These are phyloP conservation scores for Anas bahamensis DNA, from an alignment of 2,797 vertebrate species.

Conservation along the genomic window DNA sequence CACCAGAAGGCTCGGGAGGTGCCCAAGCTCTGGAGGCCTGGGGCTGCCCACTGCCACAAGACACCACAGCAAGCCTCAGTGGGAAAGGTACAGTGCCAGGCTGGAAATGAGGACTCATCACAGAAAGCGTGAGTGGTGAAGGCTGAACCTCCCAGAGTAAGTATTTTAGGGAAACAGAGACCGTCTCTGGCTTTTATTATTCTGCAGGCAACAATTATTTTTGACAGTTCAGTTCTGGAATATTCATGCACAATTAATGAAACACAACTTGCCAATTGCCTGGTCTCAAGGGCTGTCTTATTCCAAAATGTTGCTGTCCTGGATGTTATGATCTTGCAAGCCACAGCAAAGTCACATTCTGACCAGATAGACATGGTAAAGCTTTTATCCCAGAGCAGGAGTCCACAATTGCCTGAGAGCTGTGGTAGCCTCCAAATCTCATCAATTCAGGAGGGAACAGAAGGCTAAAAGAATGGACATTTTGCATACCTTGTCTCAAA, in stretches of 20 bases:
- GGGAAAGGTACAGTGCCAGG: fast-evolving
- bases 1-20: neutral
- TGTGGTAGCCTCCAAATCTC: neutral
- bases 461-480: neutral
- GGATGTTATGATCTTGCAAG: neutral
- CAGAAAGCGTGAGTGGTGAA: neutral
- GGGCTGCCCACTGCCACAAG: neutral
- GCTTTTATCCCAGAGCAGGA: neutral
- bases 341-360: neutral
- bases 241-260: neutral
- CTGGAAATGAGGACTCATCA: neutral
- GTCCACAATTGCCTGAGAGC: neutral
- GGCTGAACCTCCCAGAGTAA: neutral
- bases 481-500: neutral
- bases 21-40: neutral
- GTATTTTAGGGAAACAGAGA: neutral
- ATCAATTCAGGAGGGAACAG: neutral
- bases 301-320: neutral
- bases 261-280: neutral
- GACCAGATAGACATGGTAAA: neutral
- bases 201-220: neutral
- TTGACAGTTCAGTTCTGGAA: neutral
- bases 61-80: neutral
- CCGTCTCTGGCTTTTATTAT: neutral
- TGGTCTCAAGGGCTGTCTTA: neutral